A percentile compares a stretch with the other conserved stretches of the same genome.
Evolutionary conservation across 2,113 vertebrate genomes (phyloP).

Genomic region (Fregetta grallaria): DNA sequence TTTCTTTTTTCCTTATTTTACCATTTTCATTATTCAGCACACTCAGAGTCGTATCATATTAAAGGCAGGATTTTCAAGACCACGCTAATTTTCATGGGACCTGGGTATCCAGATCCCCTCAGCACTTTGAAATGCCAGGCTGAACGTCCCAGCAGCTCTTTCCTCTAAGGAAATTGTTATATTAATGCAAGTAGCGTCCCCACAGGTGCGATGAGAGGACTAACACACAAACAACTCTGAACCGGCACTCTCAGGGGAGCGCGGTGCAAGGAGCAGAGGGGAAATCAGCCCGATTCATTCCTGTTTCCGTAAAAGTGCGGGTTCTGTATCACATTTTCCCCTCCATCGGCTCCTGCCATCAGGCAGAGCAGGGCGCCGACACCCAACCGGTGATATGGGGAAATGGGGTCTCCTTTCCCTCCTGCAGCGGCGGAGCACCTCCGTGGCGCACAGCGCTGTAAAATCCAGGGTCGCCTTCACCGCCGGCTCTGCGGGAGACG

Average conservation of each 20-base stretch:
- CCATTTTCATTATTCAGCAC: background rate
- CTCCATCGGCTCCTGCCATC: background rate
- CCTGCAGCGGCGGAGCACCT: background rate
- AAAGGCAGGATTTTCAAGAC: background rate
- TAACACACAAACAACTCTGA: background rate
- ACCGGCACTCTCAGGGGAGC: background rate
- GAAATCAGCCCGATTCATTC: background rate
- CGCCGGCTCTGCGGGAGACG: rapidly evolving
- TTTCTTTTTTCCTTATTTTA: background rate
- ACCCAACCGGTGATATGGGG: rapidly evolving
- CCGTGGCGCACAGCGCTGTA: background rate
- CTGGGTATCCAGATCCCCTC: background rate
- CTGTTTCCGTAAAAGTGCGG: background rate
- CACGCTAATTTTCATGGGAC: background rate
- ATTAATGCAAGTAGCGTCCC: background rate
- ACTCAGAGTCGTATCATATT: rapidly evolving
- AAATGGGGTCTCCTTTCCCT: background rate
- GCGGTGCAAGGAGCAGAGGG: rapidly evolving
- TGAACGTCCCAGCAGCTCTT: background rate
- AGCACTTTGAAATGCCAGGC: background rate
- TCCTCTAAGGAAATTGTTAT: background rate
- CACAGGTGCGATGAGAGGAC: background rate
- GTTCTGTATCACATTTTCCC: rapidly evolving
- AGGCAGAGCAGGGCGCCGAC: background rate
- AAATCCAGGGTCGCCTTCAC: background rate